Evolutionary conservation across 2,797 vertebrate species (phyloP).

Genomic region (Orientallactaga sibirica): DNA sequence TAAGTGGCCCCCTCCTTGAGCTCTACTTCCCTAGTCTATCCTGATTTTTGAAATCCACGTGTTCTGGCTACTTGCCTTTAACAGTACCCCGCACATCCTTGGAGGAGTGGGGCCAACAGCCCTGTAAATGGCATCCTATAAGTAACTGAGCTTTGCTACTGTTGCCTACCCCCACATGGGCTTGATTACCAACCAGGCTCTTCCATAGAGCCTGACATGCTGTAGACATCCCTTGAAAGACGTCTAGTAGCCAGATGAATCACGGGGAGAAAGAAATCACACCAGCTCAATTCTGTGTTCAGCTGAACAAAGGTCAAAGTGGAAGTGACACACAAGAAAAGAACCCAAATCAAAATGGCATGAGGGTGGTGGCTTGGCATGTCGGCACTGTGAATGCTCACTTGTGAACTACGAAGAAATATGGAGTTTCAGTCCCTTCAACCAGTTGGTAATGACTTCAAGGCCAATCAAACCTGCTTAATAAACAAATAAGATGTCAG

Average conservation of each 20-base stretch:
- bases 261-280: background rate
- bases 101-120: background rate
- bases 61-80: background rate
- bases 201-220: background rate
- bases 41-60: rapidly evolving
- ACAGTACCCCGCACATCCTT: no score
- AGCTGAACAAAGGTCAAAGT: background rate
- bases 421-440: no score
- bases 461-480: background rate
- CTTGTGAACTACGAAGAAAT: background rate
- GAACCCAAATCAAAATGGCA: background rate
- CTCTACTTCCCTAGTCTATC: rapidly evolving
- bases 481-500: background rate
- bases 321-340: background rate
- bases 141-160: background rate
- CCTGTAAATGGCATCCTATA: background rate
- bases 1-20: background rate
- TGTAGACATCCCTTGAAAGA: background rate
- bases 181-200: background rate
- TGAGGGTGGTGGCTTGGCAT: rapidly evolving
- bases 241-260: background rate
- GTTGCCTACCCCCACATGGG: rapidly evolving
- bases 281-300: background rate
- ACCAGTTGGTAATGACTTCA: background rate
- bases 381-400: rapidly evolving